Evolutionary conservation across 2,113 vertebrate species (phyloP).

Genomic region (Gallinago paraguaiae): DNA sequence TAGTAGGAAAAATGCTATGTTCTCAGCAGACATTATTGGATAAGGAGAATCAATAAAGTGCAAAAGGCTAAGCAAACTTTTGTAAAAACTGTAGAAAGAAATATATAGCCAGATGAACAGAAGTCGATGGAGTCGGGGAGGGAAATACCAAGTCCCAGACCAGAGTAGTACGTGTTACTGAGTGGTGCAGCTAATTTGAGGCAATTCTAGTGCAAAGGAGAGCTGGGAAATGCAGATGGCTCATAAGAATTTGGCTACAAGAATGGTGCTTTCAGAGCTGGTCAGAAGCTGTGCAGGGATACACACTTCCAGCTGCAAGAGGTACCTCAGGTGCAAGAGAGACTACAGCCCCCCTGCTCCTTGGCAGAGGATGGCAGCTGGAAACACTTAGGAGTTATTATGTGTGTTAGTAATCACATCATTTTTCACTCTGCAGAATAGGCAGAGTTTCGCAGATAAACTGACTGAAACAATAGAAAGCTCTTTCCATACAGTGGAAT

Average conservation of each 20-base stretch:
- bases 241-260: not conserved
- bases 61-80: not conserved
- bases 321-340: not conserved
- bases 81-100: not conserved
- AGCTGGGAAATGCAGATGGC: not conserved
- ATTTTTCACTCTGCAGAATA: not conserved
- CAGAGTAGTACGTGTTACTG: not conserved
- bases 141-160: not conserved
- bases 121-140: not conserved
- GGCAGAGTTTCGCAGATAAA: not conserved
- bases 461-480: not conserved
- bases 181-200: not conserved
- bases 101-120: not conserved
- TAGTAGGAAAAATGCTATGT: not conserved
- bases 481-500: not conserved
- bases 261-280: not conserved
- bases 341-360: not conserved
- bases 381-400: not conserved
- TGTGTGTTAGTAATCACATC: not conserved
- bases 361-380: not conserved
- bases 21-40: not conserved
- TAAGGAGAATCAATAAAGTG: not conserved
- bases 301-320: too few species aligned
- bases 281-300: not conserved
- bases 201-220: not conserved